phyloP scores from a whole-genome alignment of 2,888 invertebrate species.

The Operophtera brumata region DNA sequence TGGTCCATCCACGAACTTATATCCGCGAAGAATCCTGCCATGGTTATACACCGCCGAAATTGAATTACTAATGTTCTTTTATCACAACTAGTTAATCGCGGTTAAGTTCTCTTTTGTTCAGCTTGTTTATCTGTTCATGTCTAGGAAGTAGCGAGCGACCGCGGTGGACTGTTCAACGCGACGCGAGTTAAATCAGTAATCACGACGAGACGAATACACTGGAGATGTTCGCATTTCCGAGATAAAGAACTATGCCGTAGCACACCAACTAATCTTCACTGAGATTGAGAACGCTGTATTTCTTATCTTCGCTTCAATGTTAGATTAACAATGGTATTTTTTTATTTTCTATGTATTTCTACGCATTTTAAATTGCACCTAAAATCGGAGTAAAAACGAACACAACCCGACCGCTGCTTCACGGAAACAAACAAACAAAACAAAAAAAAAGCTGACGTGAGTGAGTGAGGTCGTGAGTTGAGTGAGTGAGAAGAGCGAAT shows the following conservation, averaged over 20 bases:
- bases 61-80: conserved; percentile 25
- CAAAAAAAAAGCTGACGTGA: too few species aligned
- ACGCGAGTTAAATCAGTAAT: conserved; percentile 37
- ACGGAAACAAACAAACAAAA: not conserved
- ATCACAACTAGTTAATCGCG: conserved; percentile 12
- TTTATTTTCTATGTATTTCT: not conserved
- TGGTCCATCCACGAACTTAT: conserved; percentile 69
- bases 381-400: not conserved
- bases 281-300: conserved; percentile 64
- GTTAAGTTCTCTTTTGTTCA: conserved; percentile 16
- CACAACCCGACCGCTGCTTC: not conserved
- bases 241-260: conserved; percentile 48
- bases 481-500: too few species aligned
- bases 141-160: conserved; percentile 35
- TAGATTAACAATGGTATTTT: not conserved
- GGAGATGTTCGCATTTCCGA: conserved; percentile 53
- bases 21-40: conserved; percentile 71
- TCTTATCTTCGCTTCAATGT: conserved; percentile 34
- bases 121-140: conserved; percentile 32
- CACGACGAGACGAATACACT: conserved; percentile 34
- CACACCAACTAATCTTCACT: conserved; percentile 81
- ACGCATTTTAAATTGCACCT: not conserved
- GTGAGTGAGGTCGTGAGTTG: too few species aligned
- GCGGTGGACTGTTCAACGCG: conserved; percentile 44
- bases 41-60: conserved; percentile 35